phyloP scores from a whole-genome alignment of 2,113 vertebrate species.

The Barbus barbus region DNA sequence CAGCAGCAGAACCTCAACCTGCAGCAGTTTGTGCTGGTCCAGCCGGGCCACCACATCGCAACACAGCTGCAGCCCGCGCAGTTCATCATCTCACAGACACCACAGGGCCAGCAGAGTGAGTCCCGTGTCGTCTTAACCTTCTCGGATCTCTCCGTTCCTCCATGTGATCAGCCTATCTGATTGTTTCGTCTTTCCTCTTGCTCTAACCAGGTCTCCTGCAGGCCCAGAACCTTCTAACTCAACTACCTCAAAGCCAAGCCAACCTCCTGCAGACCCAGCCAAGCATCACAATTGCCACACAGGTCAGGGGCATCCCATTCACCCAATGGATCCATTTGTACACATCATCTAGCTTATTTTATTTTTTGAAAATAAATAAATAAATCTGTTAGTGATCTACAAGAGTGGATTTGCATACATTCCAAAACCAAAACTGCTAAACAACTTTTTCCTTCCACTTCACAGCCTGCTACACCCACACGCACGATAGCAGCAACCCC shows the following conservation, averaged over 20 bases:
- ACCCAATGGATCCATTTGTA: not conserved
- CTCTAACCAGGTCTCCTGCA: constrained; percentile 86
- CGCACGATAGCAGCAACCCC: constrained; percentile 96
- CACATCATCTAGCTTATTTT: no score
- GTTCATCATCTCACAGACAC: constrained; percentile 98
- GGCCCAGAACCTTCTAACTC: constrained; percentile 96
- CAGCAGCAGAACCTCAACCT: constrained; percentile 96
- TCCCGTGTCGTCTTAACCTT: not conserved
- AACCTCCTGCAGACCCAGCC: constrained; percentile 98
- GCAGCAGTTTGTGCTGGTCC: constrained; percentile 97
- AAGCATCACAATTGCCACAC: constrained; percentile 95
- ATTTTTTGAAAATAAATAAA: no score
- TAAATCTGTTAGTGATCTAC: no score
- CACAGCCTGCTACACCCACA: constrained; percentile 95
- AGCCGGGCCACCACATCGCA: constrained; percentile 86
- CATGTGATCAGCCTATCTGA: not conserved
- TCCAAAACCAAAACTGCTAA: no score
- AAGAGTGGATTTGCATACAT: no score
- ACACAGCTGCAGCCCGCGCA: constrained; percentile 91
- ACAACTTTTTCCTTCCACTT: not conserved
- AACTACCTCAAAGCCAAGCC: constrained; percentile 99
- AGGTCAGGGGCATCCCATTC: constrained; percentile 75
- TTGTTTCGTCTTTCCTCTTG: not conserved
- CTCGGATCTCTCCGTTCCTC: not conserved
- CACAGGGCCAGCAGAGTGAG: constrained; percentile 94